These are phyloP conservation scores for Cetoscarus ocellatus DNA, from an alignment of 2,797 vertebrate genomes.

Conservation along the genomic window DNA sequence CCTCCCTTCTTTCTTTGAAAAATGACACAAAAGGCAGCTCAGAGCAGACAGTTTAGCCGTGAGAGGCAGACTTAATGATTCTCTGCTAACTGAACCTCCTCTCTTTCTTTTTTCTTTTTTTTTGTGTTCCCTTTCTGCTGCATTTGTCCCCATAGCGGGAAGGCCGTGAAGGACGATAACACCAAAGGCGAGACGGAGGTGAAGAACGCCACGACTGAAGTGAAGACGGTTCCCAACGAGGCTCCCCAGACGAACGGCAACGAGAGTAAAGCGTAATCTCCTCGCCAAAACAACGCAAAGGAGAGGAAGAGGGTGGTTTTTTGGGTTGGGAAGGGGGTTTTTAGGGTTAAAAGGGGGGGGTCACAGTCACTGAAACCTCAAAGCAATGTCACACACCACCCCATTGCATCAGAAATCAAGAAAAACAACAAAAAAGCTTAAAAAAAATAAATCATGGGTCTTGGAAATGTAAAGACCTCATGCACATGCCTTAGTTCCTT, in stretches of 20 bases:
- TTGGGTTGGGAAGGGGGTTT: conserved; percentile 29
- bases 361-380: conserved; percentile 84
- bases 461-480: conserved; percentile 83
- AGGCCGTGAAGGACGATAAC: conserved; percentile 89
- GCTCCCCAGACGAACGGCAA: conserved; percentile 94
- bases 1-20: conserved; percentile 52
- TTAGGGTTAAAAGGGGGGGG: conserved; percentile 57
- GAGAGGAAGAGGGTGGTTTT: conserved; percentile 20
- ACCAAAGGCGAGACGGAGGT: conserved; percentile 86
- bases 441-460: conserved; percentile 72
- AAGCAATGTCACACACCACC: conserved; percentile 66
- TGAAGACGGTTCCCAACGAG: conserved; percentile 96
- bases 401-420: conserved; percentile 47
- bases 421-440: conserved; percentile 36
- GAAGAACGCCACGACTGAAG: conserved; percentile 89
- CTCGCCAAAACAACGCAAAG: conserved; percentile 1
- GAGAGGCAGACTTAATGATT: conserved; percentile 43
- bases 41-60: conserved; percentile 58
- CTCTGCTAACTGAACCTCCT: conserved; percentile 55
- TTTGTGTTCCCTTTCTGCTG: conserved; percentile 10
- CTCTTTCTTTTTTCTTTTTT: conserved; percentile 26
- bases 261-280: conserved; percentile 97
- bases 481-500: conserved; percentile 84
- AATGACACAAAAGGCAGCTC: conserved; percentile 66
- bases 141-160: conserved; percentile 78